Evolutionary conservation across 2,888 invertebrate genomes (phyloP), one percentile per base, ranked within the genome.

Genomic region (Scelioninae gen. 2): DNA sequence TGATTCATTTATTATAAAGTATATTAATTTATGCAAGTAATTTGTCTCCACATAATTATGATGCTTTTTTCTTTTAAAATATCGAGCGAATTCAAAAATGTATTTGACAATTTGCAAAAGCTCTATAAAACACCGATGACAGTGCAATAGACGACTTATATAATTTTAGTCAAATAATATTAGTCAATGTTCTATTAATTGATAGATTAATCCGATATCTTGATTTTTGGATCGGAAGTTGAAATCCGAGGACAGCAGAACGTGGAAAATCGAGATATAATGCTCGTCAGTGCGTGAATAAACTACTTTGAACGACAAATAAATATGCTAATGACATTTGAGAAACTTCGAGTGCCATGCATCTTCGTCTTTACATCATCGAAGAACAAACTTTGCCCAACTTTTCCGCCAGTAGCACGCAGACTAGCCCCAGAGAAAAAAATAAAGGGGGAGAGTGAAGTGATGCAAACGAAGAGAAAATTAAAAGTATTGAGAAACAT

Each of bases 321-420:
- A 84, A 85, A 84, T 82, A 83, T 83, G 84, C 74, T 82, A 84
- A 84, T 82, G 78, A 76, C 76, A 81, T 82, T 81, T 81, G 77
- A 70, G 75, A 80, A 84, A 85, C 80, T 83, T 83, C 76, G 82
- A 83, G 81, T 81, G 79, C 80, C 82, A 79, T 79, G 81, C 82
- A 80, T 81, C 82, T 81, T 81, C 78, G 80, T 76, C 78, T 80
- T 83, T 80, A 78, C 77, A 68, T 76, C 64, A 75, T 77, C 80
- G 78, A 78, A 79, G 80, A 81, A 79, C 79, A 78, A 82, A 83
- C 81, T 84, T 83, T 79, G 68, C 76, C 76, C 73, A 81, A 84
- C 80, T 82, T 83, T 82, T 78, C 72, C 75, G 75, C 58, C 77
- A 52, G 71, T 73, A 76, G 69, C 67, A 53, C 4, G 73, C 48